Percentiles rank a stretch among this genome's conserved stretches.
phyloP scores from a whole-genome alignment of 2,888 invertebrate genomes.

The Darwinula stevensoni region DNA sequence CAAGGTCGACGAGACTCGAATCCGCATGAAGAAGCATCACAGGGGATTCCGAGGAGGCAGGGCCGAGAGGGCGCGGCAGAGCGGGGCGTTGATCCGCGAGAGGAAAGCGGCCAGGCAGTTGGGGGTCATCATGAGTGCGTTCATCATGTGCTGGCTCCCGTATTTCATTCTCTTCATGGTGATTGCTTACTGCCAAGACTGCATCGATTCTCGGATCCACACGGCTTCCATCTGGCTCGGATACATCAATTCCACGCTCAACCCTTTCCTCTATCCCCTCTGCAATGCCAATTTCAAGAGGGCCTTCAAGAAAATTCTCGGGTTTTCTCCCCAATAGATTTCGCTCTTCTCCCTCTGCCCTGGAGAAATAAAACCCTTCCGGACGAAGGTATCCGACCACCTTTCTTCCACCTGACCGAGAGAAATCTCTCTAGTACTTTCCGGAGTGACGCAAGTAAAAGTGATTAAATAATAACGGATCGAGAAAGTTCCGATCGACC shows the following conservation, averaged over 20 bases:
- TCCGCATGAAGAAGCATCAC: no score
- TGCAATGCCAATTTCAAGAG: slow-evolving; percentile 20
- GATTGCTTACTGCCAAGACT: slow-evolving; percentile 21
- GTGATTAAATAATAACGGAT: no score
- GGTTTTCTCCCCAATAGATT: no score
- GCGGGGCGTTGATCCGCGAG: slow-evolving; percentile 13
- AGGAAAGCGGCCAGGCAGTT: slow-evolving; percentile 25
- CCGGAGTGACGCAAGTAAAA: no score
- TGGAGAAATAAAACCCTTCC: no score
- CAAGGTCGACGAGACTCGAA: no score
- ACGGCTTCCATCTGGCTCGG: slow-evolving; percentile 22
- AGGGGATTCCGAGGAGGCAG: slow-evolving; percentile 7
- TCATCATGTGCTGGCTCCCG: slow-evolving; percentile 26
- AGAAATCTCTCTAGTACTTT: no score
- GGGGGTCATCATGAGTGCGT: slow-evolving; percentile 26
- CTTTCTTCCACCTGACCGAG: no score
- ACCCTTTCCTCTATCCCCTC: slow-evolving; percentile 21
- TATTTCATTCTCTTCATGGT: slow-evolving; percentile 25
- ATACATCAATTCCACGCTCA: slow-evolving; percentile 21
- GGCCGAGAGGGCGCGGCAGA: neutral
- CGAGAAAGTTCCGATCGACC: no score
- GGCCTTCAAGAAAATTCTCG: slow-evolving; percentile 16
- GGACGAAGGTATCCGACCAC: no score
- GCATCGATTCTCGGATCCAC: slow-evolving; percentile 17
- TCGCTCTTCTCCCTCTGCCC: no score